These are phyloP conservation scores for Cabera pusaria DNA, from an alignment of 2,888 invertebrate species.

Conservation along the genomic window DNA sequence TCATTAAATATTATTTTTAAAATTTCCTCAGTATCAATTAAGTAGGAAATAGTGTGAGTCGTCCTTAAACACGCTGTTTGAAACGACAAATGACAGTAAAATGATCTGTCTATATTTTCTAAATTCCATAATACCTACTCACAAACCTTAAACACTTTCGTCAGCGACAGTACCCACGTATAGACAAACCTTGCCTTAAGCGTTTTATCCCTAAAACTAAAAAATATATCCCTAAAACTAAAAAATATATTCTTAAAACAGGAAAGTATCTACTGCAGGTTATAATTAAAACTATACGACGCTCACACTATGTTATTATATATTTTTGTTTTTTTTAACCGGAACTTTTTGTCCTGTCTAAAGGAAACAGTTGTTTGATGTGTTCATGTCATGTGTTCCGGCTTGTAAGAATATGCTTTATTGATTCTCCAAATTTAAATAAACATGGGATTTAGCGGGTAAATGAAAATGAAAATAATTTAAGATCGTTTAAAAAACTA, in stretches of 20 bases:
- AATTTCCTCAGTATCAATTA: too few relatives aligned
- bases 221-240: conserved; percentile 20
- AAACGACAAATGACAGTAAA: too few relatives aligned
- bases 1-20: too few relatives aligned
- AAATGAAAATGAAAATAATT: too few relatives aligned
- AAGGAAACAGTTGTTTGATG: conserved; percentile 20
- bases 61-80: too few relatives aligned
- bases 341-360: conserved; percentile 5
- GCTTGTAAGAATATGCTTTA: conserved; percentile 3
- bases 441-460: too few relatives aligned
- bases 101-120: too few relatives aligned
- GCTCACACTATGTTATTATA: conserved; percentile 17
- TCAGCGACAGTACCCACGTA: conserved; percentile 39
- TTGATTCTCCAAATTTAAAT: too few relatives aligned
- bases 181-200: conserved; percentile 38
- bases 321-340: conserved; percentile 10
- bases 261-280: conserved; percentile 25
- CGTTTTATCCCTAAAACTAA: conserved; percentile 18
- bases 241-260: conserved; percentile 21
- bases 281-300: conserved; percentile 38
- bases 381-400: conserved; percentile 13
- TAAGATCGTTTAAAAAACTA: too few relatives aligned
- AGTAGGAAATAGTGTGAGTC: too few relatives aligned
- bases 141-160: conserved; percentile 2
- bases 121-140: too few relatives aligned